phyloP scores from a whole-genome alignment of 1,140 invertebrate genomes.

The Dinothrombium tinctorium region DNA sequence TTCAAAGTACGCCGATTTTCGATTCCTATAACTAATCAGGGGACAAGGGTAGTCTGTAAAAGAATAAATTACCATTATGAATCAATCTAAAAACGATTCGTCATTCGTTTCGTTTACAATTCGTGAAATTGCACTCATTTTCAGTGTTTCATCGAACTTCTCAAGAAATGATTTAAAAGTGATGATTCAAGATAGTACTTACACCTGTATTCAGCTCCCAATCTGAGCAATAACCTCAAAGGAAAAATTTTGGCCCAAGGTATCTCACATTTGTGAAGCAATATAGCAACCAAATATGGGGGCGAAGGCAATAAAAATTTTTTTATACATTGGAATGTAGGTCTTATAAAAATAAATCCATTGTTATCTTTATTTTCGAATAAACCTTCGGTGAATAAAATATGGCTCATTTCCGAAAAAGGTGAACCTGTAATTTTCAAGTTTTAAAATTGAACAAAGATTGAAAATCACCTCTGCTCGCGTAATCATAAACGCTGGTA shows the following conservation, averaged over 20 bases:
- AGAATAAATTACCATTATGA: constrained; percentile 1
- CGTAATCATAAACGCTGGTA: constrained; percentile 46
- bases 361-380: constrained; percentile 54
- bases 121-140: too few species aligned
- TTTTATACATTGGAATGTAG: constrained; percentile 57
- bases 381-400: constrained; percentile 32
- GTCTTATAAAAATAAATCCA: constrained; percentile 56
- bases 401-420: constrained; percentile 43
- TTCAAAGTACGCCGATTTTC: constrained; percentile 60
- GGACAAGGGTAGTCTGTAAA: constrained; percentile 51
- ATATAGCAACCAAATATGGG: constrained; percentile 51
- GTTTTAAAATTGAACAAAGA: background rate
- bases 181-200: constrained; percentile 15
- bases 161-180: background rate
- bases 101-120: too few species aligned
- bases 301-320: constrained; percentile 44
- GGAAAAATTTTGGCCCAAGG: constrained; percentile 69
- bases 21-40: constrained; percentile 46
- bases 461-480: constrained; percentile 35
- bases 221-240: constrained; percentile 42
- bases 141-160: background rate
- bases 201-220: constrained; percentile 61
- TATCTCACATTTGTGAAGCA: constrained; percentile 62
- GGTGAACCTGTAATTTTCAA: constrained; percentile 29
- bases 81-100: too few species aligned